Conservation (phyloP, 2,113 vertebrate genomes). For the Lipophrys pholis region DNA sequence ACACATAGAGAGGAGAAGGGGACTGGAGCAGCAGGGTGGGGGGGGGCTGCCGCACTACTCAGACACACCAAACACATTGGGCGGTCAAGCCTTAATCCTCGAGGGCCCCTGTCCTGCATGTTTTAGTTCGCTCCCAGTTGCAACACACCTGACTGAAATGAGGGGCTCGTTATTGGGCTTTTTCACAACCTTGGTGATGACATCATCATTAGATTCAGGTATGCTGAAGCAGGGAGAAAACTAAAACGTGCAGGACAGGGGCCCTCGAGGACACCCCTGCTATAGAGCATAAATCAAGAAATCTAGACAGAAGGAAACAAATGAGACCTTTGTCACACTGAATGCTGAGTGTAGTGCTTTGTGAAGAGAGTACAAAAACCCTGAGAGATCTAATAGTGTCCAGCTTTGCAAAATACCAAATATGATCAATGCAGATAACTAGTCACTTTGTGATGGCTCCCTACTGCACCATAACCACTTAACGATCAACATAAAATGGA, state of each 20-base stretch:
- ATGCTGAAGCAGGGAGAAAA: no score
- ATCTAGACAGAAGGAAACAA: constrained; percentile 2
- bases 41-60: not conserved
- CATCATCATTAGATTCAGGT: no score
- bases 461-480: not conserved
- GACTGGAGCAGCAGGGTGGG: no score
- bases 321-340: not conserved
- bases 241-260: no score
- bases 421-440: not conserved
- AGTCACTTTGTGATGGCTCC: not conserved
- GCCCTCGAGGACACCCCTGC: no score
- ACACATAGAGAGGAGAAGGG: not conserved
- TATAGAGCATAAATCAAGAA: constrained; percentile 17
- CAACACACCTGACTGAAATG: no score
- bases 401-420: not conserved
- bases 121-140: no score
- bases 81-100: constrained; percentile 60
- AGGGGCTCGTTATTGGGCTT: no score
- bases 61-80: constrained; percentile 3
- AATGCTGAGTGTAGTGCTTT: not conserved
- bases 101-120: no score
- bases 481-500: not conserved
- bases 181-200: no score
- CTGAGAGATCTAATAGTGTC: not conserved
- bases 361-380: constrained; percentile 9